Evolutionary conservation across 2,113 vertebrate species (phyloP).

Genomic region (Sebastes fasciatus): DNA sequence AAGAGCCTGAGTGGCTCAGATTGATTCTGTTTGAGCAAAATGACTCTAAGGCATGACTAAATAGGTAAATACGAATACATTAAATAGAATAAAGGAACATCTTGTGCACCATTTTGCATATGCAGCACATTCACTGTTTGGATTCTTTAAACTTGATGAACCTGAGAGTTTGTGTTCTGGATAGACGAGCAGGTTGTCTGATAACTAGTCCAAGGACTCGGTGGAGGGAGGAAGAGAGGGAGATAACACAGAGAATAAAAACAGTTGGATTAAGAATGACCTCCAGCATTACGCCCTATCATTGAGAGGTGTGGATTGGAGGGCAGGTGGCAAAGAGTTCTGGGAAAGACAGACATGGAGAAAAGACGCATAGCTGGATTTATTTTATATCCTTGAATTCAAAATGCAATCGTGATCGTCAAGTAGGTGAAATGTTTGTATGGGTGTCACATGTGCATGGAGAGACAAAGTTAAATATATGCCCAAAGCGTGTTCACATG

Average conservation of each 20-base stretch:
- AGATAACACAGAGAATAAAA: slow-evolving; percentile 54
- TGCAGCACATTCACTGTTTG: slow-evolving; percentile 5
- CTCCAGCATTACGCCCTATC: slow-evolving; percentile 34
- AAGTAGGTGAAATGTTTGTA: not conserved
- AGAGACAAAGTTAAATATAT: not conserved
- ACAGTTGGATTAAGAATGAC: slow-evolving; percentile 55
- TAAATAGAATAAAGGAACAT: not conserved
- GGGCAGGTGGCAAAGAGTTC: slow-evolving; percentile 12
- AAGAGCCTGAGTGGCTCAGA: slow-evolving; percentile 15
- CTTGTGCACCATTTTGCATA: not conserved
- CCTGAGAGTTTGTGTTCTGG: slow-evolving; percentile 10
- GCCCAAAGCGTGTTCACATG: not conserved
- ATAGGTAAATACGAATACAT: slow-evolving; percentile 5
- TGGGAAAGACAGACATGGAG: slow-evolving; percentile 9
- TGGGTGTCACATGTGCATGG: not conserved
- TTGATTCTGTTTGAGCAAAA: slow-evolving; percentile 17
- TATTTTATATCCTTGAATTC: not conserved
- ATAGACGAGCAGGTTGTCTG: slow-evolving; percentile 67
- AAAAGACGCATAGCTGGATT: not conserved
- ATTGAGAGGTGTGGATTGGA: slow-evolving; percentile 16
- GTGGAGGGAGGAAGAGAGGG: slow-evolving; percentile 27
- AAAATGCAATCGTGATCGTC: not conserved
- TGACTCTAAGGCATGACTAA: not conserved
- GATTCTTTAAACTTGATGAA: slow-evolving; percentile 23
- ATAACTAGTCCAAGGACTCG: slow-evolving; percentile 72